Conservation (phyloP, 2,888 invertebrate genomes). For the Scaeva pyrastri region DNA sequence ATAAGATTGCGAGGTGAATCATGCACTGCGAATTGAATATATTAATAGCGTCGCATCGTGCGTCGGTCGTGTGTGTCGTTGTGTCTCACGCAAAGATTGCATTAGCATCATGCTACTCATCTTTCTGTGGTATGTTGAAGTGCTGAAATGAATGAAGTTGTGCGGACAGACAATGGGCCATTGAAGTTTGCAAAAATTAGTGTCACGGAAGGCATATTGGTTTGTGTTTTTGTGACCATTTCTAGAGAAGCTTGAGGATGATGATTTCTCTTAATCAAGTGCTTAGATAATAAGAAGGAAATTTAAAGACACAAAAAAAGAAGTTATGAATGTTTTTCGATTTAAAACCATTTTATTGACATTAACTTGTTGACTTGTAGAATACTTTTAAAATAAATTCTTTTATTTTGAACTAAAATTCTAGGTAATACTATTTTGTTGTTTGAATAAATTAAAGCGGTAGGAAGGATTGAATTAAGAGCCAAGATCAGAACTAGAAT, state of each 20-base stretch:
- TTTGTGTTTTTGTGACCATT: slow-evolving; percentile 2
- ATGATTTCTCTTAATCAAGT: slow-evolving; percentile 37
- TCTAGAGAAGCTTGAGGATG: background rate
- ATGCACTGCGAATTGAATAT: slow-evolving; percentile 58
- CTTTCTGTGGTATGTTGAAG: slow-evolving; percentile 6
- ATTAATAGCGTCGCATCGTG: slow-evolving; percentile 69
- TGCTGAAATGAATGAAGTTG: slow-evolving; percentile 33
- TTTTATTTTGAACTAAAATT: background rate
- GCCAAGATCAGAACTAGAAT: background rate
- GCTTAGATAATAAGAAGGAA: slow-evolving; percentile 50
- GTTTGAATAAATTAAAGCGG: background rate
- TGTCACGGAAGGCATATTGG: slow-evolving; percentile 58
- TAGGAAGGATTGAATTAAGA: background rate
- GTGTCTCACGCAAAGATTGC: slow-evolving; percentile 49
- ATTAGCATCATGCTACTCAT: slow-evolving; percentile 3
- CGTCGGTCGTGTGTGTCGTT: too few species aligned
- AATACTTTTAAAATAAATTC: background rate
- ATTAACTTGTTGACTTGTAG: background rate
- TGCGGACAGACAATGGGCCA: slow-evolving; percentile 1
- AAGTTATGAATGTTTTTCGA: slow-evolving; percentile 1
- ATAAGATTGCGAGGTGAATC: slow-evolving; percentile 48
- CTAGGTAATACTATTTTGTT: slow-evolving; percentile 20
- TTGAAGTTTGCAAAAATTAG: slow-evolving; percentile 38
- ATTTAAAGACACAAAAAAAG: background rate
- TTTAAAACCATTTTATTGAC: background rate